Conservation (phyloP, 2,113 vertebrate species). For the Gambusia holbrooki region DNA sequence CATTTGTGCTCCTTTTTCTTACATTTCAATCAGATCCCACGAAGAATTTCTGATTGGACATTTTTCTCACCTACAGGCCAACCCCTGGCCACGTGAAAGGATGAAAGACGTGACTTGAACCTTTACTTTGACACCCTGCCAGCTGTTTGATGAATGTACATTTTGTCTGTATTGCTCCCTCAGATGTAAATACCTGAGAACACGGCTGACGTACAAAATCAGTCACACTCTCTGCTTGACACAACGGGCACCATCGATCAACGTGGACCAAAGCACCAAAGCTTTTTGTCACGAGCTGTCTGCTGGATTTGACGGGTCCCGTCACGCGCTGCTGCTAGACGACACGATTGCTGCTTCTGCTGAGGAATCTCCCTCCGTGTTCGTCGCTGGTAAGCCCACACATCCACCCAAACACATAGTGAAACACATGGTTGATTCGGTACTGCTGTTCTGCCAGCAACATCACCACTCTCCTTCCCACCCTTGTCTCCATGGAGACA, state of each 20-base stretch:
- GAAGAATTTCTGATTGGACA: not conserved
- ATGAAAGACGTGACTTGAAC: slow-evolving; percentile 3
- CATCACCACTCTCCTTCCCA: slow-evolving; percentile 77
- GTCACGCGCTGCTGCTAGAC: slow-evolving; percentile 7
- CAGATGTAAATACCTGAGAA: slow-evolving; percentile 26
- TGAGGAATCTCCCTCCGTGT: slow-evolving; percentile 30
- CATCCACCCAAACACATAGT: slow-evolving; percentile 44
- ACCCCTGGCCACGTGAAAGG: not conserved
- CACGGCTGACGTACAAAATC: slow-evolving; percentile 28
- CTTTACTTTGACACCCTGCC: slow-evolving; percentile 13
- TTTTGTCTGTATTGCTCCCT: slow-evolving; percentile 9
- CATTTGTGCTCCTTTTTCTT: too few species aligned
- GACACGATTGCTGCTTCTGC: slow-evolving; percentile 40
- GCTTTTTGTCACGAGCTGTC: slow-evolving; percentile 33
- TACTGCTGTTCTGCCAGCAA: slow-evolving; percentile 72
- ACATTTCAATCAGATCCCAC: too few species aligned
- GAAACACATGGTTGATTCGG: slow-evolving; percentile 62
- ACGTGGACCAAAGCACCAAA: not conserved
- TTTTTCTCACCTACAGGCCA: not conserved
- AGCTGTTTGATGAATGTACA: not conserved
- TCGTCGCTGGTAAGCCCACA: slow-evolving; percentile 46
- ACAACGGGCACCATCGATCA: slow-evolving; percentile 51
- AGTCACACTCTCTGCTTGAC: slow-evolving; percentile 40
- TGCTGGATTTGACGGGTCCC: slow-evolving; percentile 32
- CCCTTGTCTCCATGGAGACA: slow-evolving; percentile 81